Percentiles rank a stretch among this genome's conserved stretches.
Evolutionary conservation across 2,113 vertebrate species (phyloP).

Genomic region (Brachypteracias leptosomus): DNA sequence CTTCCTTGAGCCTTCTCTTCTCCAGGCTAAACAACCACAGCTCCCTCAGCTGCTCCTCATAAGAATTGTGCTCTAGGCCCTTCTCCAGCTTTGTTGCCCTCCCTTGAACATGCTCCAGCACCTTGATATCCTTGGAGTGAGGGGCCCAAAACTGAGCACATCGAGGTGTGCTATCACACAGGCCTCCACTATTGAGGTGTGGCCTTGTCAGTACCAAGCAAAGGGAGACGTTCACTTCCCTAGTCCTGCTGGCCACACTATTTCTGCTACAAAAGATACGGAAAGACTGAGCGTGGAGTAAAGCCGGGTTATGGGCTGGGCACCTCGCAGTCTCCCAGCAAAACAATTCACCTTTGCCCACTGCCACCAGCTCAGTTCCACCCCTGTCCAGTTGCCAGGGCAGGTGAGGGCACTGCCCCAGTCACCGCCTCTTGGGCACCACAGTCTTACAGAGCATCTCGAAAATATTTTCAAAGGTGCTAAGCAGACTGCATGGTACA

Average conservation of each 20-base stretch:
- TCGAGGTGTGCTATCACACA: no score
- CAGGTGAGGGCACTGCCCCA: neutral
- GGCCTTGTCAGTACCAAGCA: neutral
- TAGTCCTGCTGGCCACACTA: neutral
- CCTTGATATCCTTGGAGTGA: neutral
- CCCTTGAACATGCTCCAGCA: neutral
- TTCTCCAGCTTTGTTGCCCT: neutral
- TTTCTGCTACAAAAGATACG: neutral
- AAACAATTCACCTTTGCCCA: no score
- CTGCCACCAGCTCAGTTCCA: neutral
- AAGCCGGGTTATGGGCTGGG: accelerated
- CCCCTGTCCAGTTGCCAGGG: neutral
- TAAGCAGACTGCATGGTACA: accelerated
- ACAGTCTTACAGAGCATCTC: neutral
- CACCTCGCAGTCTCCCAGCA: neutral
- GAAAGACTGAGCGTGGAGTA: neutral
- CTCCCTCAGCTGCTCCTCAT: neutral
- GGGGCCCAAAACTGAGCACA: neutral
- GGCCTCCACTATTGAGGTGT: neutral
- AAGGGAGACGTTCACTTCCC: neutral
- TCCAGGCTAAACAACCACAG: neutral
- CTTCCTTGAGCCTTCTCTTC: neutral
- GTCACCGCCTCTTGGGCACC: neutral
- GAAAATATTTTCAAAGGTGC: accelerated
- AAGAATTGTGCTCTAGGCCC: neutral